Base-by-base conservation (phyloP, 2,113 vertebrate species). In the Phyllostomus discolor region DNA sequence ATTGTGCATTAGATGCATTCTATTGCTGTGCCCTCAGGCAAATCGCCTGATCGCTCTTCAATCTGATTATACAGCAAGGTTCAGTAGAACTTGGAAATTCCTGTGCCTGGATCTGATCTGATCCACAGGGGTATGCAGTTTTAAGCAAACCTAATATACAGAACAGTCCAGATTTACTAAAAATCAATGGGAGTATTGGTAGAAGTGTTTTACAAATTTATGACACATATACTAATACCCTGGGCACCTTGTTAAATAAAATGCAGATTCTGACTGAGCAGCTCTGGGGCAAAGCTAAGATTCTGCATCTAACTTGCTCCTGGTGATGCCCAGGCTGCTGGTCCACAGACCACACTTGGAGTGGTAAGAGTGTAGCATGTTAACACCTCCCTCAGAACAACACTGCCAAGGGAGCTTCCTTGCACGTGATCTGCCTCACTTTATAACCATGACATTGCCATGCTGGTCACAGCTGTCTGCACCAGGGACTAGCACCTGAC, bases 11-110 rank as follows among this genome's bases (percentile, higher is more conserved):
- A 75, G 91, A 66, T 59, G 19, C 46, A 84, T 75, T 81, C 76
- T 84, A 84, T 43, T 2, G 11, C 22, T 88, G 11, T 67, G 66
- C 62, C 70, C 62, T 95, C 64, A 75, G 70, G 95, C 46, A 76
- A 94, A 76, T 31, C 8, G 59, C n/a, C 59, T 38, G n/a, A 90
- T 88, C 82, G 92, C 92, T 93, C 70, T 87, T 85, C 89, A 90
- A 72, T 81, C 38, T 90, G 93, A 90, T 28, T 75, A 15, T 5
- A 70, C 19, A 66, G 70, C 50, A 67, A 90, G 26, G n/a, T 80
- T 94, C 91, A 94, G 46, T 24, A 80, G 3, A 24, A 26, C 52
- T 81, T 88, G 62, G 48, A 90, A 93, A 96, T 70, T 89, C 70
- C 72, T 91, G 70, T 86, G 28, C 41, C 38, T 87, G 38, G 87